A percentile compares a stretch with the other conserved stretches of the same genome.
phyloP scores from a whole-genome alignment of 2,797 vertebrate genomes.

The Lagorchestes hirsutus region DNA sequence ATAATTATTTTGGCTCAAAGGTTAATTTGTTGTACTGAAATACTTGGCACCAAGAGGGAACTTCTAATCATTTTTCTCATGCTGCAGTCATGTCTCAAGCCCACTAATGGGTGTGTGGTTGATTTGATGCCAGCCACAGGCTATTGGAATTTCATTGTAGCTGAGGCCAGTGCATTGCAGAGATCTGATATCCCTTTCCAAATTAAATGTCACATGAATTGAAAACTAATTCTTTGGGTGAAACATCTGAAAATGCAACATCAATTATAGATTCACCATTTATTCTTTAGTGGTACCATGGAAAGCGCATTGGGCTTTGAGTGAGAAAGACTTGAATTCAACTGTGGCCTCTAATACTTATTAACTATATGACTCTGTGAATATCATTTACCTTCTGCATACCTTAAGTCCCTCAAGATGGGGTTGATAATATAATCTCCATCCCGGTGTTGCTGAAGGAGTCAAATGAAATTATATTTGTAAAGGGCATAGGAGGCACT shows the following conservation, averaged over 20 bases:
- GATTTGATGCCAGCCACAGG: constrained; percentile 74
- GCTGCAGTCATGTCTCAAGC: constrained; percentile 76
- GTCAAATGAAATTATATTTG: background rate
- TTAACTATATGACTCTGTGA: background rate
- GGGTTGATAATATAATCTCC: background rate
- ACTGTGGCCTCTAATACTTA: background rate
- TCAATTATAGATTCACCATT: constrained; percentile 79
- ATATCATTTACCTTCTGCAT: background rate
- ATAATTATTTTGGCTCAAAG: constrained; percentile 83
- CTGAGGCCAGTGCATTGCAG: constrained; percentile 75
- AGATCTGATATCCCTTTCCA: constrained; percentile 78
- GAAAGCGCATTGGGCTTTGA: background rate
- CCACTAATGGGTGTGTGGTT: constrained; percentile 67
- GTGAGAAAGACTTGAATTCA: background rate
- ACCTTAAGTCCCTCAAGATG: background rate
- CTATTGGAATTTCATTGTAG: constrained; percentile 75
- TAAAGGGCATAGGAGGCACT: background rate
- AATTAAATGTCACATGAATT: constrained; percentile 79
- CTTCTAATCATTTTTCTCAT: constrained; percentile 72
- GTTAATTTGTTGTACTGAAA: constrained; percentile 78
- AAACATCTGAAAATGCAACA: constrained; percentile 74
- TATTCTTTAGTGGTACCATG: constrained; percentile 5
- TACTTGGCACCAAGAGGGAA: constrained; percentile 76
- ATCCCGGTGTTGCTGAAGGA: background rate
- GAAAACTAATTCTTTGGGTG: constrained; percentile 80